Percentiles rank a stretch among this genome's conserved stretches.
These are phyloP conservation scores for Pectinophora gossypiella DNA, from an alignment of 1,140 invertebrate species.

Conservation along the genomic window DNA sequence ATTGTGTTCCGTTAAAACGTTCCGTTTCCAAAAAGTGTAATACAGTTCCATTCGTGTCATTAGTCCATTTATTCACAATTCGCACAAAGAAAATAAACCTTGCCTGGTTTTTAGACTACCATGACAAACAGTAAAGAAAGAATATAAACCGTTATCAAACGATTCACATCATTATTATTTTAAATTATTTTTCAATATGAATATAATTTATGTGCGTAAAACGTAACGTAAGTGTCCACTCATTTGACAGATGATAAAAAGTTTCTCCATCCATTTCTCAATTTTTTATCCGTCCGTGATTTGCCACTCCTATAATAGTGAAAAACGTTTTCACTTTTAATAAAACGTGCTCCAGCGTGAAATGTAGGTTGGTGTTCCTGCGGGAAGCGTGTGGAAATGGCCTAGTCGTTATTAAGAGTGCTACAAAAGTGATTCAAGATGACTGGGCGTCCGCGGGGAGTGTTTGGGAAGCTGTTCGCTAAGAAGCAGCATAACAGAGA, in stretches of 20 bases:
- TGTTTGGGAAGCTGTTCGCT: conserved; percentile 70
- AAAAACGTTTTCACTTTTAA: conserved; percentile 38
- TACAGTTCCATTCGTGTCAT: no score
- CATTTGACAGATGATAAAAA: conserved; percentile 62
- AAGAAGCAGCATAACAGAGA: conserved; percentile 58
- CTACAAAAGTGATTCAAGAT: conserved; percentile 49
- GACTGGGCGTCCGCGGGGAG: conserved; percentile 68
- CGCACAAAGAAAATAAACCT: no score
- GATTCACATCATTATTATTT: no score
- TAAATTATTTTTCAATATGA: no score
- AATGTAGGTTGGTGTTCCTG: conserved; percentile 56
- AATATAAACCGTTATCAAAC: no score
- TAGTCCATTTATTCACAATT: no score
- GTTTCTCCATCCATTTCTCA: not conserved
- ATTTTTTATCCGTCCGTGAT: conserved; percentile 49
- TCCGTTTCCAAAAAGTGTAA: no score
- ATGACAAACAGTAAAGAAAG: no score
- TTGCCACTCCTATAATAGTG: conserved; percentile 17
- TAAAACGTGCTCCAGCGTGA: conserved; percentile 29
- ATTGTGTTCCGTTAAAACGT: not conserved
- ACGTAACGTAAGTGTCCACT: conserved; percentile 21
- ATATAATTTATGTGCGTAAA: conserved; percentile 24
- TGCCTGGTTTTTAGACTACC: no score
- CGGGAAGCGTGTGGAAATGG: conserved; percentile 39
- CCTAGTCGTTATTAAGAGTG: conserved; percentile 35